Evolutionary conservation across 2,113 vertebrate genomes (phyloP).

Genomic region (Triplophysa rosa): DNA sequence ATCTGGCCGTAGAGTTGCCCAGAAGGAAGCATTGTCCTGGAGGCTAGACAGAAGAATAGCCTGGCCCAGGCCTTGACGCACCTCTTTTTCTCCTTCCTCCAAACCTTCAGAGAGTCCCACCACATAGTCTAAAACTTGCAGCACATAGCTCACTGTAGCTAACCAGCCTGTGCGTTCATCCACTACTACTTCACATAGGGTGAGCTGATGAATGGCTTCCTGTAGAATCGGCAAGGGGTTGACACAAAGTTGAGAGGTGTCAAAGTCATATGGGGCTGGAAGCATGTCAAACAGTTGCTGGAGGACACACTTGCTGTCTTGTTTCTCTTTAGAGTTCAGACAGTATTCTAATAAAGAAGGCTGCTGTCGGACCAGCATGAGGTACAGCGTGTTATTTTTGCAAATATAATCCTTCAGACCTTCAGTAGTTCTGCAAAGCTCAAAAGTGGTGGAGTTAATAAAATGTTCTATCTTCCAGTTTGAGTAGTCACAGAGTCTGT

Average conservation of each 20-base stretch:
- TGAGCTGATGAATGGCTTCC: slow-evolving; percentile 76
- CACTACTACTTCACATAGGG: slow-evolving; percentile 72
- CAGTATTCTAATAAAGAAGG: slow-evolving; percentile 73
- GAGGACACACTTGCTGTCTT: slow-evolving; percentile 75
- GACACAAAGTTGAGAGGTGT: slow-evolving; percentile 78
- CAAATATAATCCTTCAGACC: slow-evolving; percentile 79
- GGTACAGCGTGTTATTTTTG: slow-evolving; percentile 74
- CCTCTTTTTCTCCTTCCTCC: slow-evolving; percentile 77
- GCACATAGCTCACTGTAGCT: slow-evolving; percentile 75
- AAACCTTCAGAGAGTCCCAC: slow-evolving; percentile 75
- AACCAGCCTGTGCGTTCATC: slow-evolving; percentile 75
- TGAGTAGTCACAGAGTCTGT: slow-evolving; percentile 70
- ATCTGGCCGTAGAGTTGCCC: slow-evolving; percentile 75
- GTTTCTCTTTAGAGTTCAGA: slow-evolving; percentile 57
- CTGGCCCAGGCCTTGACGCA: slow-evolving; percentile 78
- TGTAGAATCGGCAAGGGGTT: slow-evolving; percentile 75
- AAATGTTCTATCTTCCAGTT: slow-evolving; percentile 61
- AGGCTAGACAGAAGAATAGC: slow-evolving; percentile 88
- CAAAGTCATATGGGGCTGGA: slow-evolving; percentile 74
- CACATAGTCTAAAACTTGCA: slow-evolving; percentile 80
- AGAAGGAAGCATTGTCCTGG: slow-evolving; percentile 84
- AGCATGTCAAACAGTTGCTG: slow-evolving; percentile 81
- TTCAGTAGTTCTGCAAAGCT: slow-evolving; percentile 62
- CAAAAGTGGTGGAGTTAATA: slow-evolving; percentile 66
- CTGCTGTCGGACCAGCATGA: slow-evolving; percentile 61